These are phyloP conservation scores for Typhlichthys eigenmanni DNA, from an alignment of 2,797 vertebrate genomes.

Conservation along the genomic window DNA sequence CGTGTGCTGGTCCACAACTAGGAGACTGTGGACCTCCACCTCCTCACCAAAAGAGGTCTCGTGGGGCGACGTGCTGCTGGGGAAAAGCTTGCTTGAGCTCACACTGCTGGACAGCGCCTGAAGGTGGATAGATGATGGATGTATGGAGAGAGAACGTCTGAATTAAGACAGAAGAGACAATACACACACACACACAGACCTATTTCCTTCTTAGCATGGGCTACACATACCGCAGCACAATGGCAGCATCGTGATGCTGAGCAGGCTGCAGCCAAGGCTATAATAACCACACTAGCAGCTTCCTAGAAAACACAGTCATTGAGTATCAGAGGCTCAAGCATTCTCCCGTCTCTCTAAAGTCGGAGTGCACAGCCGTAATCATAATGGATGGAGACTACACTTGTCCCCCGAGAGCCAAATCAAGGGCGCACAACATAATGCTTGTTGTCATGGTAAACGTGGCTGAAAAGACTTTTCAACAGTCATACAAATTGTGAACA, in stretches of 20 bases:
- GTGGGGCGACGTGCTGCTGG: conserved; percentile 95
- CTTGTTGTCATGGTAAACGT: conserved; percentile 22
- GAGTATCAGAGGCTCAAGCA: conserved; percentile 16
- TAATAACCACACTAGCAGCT: conserved; percentile 44
- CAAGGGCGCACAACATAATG: conserved; percentile 23
- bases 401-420: conserved; percentile 25
- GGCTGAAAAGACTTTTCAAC: conserved; percentile 13
- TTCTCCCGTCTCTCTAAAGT: conserved; percentile 18
- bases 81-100: conserved; percentile 98
- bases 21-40: conserved; percentile 96
- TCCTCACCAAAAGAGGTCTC: conserved; percentile 98
- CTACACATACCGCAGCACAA: neutral
- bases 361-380: conserved; percentile 5
- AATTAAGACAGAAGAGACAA: neutral
- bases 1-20: conserved; percentile 98
- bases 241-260: neutral
- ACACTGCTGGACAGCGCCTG: conserved; percentile 97
- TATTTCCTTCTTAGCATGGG: neutral
- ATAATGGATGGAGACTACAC: conserved; percentile 40
- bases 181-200: too few species aligned
- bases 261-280: too few species aligned
- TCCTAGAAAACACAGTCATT: conserved; percentile 23
- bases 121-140: conserved; percentile 18
- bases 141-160: neutral
- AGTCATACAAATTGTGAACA: too few species aligned